phyloP scores from a whole-genome alignment of 2,888 invertebrate species.

The Clostera curtula region DNA sequence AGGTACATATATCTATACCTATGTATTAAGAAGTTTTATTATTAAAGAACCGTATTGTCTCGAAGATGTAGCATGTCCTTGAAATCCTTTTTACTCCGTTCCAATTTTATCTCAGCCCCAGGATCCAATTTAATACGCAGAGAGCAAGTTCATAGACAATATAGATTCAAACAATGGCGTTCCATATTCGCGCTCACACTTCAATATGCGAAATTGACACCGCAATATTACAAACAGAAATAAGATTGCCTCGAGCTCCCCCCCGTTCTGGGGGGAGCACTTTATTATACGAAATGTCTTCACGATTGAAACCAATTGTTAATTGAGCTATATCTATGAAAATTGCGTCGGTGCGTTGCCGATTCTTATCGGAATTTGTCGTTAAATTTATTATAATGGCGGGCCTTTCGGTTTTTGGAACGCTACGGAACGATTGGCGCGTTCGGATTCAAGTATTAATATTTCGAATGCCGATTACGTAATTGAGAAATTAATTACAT shows the following conservation, averaged over 20 bases:
- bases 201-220: slow-evolving; percentile 74
- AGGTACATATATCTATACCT: slow-evolving; percentile 5
- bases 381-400: slow-evolving; percentile 64
- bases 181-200: slow-evolving; percentile 62
- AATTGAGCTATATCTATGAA: slow-evolving; percentile 75
- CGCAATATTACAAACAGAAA: slow-evolving; percentile 74
- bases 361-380: slow-evolving; percentile 70
- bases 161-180: slow-evolving; percentile 47
- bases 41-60: slow-evolving; percentile 6
- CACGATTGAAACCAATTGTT: slow-evolving; percentile 74
- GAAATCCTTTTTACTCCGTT: slow-evolving; percentile 11
- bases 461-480: slow-evolving; percentile 27
- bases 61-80: no score
- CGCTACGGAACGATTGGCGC: slow-evolving; percentile 43
- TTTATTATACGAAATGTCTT: slow-evolving; percentile 71
- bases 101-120: slow-evolving; percentile 19
- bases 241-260: slow-evolving; percentile 65
- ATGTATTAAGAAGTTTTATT: slow-evolving; percentile 4
- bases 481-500: slow-evolving; percentile 19
- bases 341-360: slow-evolving; percentile 63
- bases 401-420: slow-evolving; percentile 46
- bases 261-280: slow-evolving; percentile 42
- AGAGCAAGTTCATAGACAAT: slow-evolving; percentile 56
- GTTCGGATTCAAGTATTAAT: slow-evolving; percentile 38
- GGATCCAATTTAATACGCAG: slow-evolving; percentile 38